A percentile compares a stretch with the other conserved stretches of the same genome.
phyloP scores from a whole-genome alignment of 2,797 vertebrate species.

The Cyprinella venusta region DNA sequence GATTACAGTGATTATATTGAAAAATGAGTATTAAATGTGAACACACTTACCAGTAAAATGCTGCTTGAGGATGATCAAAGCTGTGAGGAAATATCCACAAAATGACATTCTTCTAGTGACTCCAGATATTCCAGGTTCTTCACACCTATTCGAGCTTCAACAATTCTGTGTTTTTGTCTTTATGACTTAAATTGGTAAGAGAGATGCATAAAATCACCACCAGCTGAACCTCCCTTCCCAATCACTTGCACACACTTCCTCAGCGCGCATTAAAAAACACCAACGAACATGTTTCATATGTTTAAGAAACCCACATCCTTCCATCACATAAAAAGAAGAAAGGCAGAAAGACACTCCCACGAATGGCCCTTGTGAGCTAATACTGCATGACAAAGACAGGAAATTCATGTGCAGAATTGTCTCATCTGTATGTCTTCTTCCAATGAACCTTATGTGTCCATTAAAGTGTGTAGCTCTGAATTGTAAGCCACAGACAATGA shows the following conservation, averaged over 20 bases:
- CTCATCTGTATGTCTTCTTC: background rate
- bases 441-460: background rate
- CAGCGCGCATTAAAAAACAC: background rate
- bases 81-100: constrained; percentile 19
- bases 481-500: background rate
- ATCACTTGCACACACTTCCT: constrained; percentile 44
- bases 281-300: constrained; percentile 21
- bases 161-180: background rate
- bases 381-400: constrained; percentile 29
- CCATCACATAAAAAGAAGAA: constrained; percentile 10
- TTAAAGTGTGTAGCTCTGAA: background rate
- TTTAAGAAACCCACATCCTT: constrained; percentile 50
- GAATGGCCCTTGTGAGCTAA: background rate
- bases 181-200: background rate
- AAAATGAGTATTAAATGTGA: background rate
- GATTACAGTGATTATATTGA: background rate
- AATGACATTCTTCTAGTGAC: constrained; percentile 37
- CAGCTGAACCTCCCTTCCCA: background rate
- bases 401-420: background rate
- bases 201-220: background rate
- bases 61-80: constrained; percentile 18
- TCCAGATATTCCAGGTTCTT: background rate
- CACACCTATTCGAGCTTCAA: background rate
- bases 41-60: constrained; percentile 14
- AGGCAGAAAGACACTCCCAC: background rate